phyloP scores from a whole-genome alignment of 2,888 invertebrate species.

The Drosophila yooni region DNA sequence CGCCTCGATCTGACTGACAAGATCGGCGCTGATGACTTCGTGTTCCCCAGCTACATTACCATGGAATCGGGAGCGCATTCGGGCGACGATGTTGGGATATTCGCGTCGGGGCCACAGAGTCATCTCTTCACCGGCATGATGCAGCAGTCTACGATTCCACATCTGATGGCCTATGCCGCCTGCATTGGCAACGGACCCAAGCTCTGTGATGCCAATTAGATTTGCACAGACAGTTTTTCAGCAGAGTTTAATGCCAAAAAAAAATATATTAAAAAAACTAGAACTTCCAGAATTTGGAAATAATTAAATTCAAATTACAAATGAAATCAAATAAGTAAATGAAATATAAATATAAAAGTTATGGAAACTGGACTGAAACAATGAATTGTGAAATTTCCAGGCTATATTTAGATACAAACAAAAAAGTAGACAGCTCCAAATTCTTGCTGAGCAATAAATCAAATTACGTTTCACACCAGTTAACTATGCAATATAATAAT shows the following conservation, averaged over 20 bases:
- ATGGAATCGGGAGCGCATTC: conserved; percentile 88
- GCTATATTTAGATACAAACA: not conserved
- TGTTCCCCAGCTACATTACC: conserved; percentile 68
- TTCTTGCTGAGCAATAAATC: not conserved
- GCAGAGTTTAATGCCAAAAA: not conserved
- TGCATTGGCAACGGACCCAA: conserved; percentile 88
- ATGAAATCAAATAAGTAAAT: not conserved
- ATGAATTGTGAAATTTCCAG: not conserved
- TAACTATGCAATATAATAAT: not conserved
- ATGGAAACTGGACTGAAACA: not conserved
- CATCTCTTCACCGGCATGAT: conserved; percentile 91
- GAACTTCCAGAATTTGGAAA: not conserved
- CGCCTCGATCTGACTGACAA: conserved; percentile 68
- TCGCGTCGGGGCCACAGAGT: conserved; percentile 91
- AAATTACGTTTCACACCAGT: not conserved
- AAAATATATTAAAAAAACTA: not conserved
- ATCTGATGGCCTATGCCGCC: conserved; percentile 90
- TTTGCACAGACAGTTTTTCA: not conserved
- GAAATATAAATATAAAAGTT: not conserved
- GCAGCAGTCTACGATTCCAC: conserved; percentile 91
- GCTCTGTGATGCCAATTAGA: conserved; percentile 60
- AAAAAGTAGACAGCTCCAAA: not conserved
- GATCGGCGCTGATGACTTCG: conserved; percentile 48
- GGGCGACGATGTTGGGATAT: conserved; percentile 92
- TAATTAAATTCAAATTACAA: not conserved